phyloP scores from a whole-genome alignment of 2,113 vertebrate genomes.

The Zingel zingel region DNA sequence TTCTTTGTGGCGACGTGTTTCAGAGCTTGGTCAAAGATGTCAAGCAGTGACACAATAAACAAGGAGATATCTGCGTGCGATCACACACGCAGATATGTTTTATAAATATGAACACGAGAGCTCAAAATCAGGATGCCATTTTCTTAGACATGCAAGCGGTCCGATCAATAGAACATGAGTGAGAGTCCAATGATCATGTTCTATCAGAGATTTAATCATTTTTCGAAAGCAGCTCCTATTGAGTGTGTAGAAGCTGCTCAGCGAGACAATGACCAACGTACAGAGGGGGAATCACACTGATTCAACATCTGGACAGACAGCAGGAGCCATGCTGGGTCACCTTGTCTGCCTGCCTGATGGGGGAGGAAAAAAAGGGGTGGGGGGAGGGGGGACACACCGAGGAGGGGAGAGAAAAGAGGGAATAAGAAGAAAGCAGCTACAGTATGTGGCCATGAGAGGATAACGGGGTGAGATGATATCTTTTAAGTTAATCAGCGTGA shows the following conservation, averaged over 20 bases:
- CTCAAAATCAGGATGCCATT: too few relatives aligned
- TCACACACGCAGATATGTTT: not conserved
- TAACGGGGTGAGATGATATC: not conserved
- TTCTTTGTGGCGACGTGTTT: not conserved
- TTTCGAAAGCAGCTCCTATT: constrained; percentile 37
- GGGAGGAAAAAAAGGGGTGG: not conserved
- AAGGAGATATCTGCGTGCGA: not conserved
- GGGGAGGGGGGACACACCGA: not conserved
- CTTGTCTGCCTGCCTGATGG: constrained; percentile 41
- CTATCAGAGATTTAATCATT: constrained; percentile 48
- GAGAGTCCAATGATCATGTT: constrained; percentile 40
- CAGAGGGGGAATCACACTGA: constrained; percentile 22
- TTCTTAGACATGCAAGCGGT: not conserved
- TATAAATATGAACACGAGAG: not conserved
- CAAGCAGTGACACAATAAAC: constrained; percentile 32
- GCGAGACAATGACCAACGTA: constrained; percentile 35
- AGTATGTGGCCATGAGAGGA: constrained; percentile 29
- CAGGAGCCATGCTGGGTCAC: constrained; percentile 63
- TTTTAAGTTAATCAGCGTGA: constrained; percentile 43
- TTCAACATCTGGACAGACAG: constrained; percentile 66
- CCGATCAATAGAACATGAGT: constrained; percentile 44
- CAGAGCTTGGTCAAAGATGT: constrained; percentile 26
- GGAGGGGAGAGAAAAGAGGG: not conserved
- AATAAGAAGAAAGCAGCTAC: constrained; percentile 1
- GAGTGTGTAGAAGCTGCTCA: constrained; percentile 18